Evolutionary conservation across 2,113 vertebrate genomes (phyloP).

Genomic region (Spea multiplicata): DNA sequence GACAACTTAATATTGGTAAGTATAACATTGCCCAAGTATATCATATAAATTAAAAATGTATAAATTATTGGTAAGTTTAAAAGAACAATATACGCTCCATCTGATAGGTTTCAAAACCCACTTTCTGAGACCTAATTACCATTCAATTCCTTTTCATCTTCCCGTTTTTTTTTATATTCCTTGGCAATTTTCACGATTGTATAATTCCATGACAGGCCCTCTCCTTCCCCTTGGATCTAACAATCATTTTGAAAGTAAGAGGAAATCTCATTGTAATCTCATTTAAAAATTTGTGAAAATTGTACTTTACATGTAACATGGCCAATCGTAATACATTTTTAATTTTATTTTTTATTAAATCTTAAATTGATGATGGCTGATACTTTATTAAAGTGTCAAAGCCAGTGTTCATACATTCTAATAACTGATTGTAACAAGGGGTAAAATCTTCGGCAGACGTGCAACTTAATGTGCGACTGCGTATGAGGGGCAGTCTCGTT

Average conservation of each 20-base stretch:
- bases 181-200: background rate
- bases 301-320: slow-evolving; percentile 56
- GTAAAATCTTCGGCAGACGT: slow-evolving; percentile 63
- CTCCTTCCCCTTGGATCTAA: slow-evolving; percentile 10
- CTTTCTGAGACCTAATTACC: slow-evolving; percentile 6
- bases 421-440: slow-evolving; percentile 76
- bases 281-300: slow-evolving; percentile 40
- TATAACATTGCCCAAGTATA: too few relatives aligned
- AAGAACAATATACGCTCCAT: background rate
- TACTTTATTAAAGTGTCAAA: slow-evolving; percentile 78
- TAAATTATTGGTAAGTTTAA: too few relatives aligned
- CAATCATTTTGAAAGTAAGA: slow-evolving; percentile 9
- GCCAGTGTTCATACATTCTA: slow-evolving; percentile 73
- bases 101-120: background rate
- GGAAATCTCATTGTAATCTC: background rate
- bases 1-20: too few relatives aligned
- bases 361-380: slow-evolving; percentile 70
- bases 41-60: too few relatives aligned
- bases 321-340: slow-evolving; percentile 70
- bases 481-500: slow-evolving; percentile 69
- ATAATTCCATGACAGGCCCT: slow-evolving; percentile 5
- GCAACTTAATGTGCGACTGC: slow-evolving; percentile 56
- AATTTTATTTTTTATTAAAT: slow-evolving; percentile 74
- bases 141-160: slow-evolving; percentile 12
- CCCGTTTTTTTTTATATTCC: slow-evolving; percentile 27